Conservation (phyloP, 2,797 vertebrate genomes). For the Hyperoplus immaculatus region DNA sequence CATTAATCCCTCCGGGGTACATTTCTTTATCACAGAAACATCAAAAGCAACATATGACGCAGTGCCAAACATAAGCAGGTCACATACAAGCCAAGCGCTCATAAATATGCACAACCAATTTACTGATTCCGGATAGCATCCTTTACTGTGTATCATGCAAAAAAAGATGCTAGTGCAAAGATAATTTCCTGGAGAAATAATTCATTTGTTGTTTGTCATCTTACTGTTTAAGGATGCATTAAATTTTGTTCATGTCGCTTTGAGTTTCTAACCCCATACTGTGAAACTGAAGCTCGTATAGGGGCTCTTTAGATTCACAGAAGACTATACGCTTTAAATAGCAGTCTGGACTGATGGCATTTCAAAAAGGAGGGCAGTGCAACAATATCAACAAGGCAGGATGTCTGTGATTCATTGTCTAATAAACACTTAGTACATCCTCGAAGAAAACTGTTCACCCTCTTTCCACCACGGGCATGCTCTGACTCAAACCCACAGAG, state of each 20-base stretch:
- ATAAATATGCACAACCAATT: slow-evolving; percentile 54
- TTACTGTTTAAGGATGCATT: slow-evolving; percentile 6
- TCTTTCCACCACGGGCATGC: slow-evolving; percentile 22
- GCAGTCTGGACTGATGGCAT: slow-evolving; percentile 30
- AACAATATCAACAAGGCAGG: slow-evolving; percentile 27
- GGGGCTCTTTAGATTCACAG: slow-evolving; percentile 20
- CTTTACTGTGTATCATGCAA: neutral
- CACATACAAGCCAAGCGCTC: slow-evolving; percentile 54
- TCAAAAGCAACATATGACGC: slow-evolving; percentile 48
- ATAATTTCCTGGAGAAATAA: slow-evolving; percentile 22
- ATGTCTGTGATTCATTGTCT: slow-evolving; percentile 64
- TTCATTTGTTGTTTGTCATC: slow-evolving; percentile 32
- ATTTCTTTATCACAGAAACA: slow-evolving; percentile 39
- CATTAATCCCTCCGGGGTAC: slow-evolving; percentile 27
- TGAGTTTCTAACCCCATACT: slow-evolving; percentile 14
- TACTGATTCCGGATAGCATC: slow-evolving; percentile 34
- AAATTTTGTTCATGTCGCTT: slow-evolving; percentile 12
- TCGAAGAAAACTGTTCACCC: slow-evolving; percentile 45
- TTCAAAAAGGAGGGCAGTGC: slow-evolving; percentile 35
- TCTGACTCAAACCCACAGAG: slow-evolving; percentile 68
- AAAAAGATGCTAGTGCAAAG: slow-evolving; percentile 19
- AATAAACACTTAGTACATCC: slow-evolving; percentile 57
- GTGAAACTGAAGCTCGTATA: slow-evolving; percentile 28
- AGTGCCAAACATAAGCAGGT: slow-evolving; percentile 59
- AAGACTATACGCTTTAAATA: slow-evolving; percentile 24